phyloP scores from a whole-genome alignment of 2,113 vertebrate species.

The Okapia johnstoni region DNA sequence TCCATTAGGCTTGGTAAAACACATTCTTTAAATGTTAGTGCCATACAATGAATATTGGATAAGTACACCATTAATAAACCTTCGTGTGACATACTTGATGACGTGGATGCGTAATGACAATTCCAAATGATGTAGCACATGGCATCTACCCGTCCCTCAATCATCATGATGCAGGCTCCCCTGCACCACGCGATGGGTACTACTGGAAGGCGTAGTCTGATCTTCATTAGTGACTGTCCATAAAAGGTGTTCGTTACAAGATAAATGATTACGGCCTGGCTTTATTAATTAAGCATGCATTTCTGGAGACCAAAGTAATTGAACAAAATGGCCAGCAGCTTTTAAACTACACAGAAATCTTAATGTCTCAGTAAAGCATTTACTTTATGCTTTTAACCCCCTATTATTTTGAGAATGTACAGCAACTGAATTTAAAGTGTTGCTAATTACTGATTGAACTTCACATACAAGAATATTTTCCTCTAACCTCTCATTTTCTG shows the following conservation, averaged over 20 bases:
- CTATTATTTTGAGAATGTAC: not conserved
- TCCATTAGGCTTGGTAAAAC: slow-evolving; percentile 32
- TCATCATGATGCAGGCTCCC: not conserved
- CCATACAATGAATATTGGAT: slow-evolving; percentile 68
- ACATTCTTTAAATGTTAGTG: slow-evolving; percentile 56
- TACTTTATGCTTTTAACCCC: not conserved
- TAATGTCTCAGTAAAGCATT: slow-evolving; percentile 43
- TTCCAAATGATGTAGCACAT: slow-evolving; percentile 30
- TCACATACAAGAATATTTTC: not conserved
- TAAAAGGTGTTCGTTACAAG: slow-evolving; percentile 60
- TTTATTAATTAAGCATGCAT: slow-evolving; percentile 75
- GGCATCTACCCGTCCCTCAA: not conserved
- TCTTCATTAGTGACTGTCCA: slow-evolving; percentile 52
- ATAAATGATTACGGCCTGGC: slow-evolving; percentile 56
- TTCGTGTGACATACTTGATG: slow-evolving; percentile 56
- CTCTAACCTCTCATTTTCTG: not conserved
- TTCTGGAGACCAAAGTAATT: slow-evolving; percentile 66
- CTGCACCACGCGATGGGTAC: not conserved
- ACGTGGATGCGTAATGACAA: slow-evolving; percentile 49
- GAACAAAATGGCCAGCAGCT: slow-evolving; percentile 60
- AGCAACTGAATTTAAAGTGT: slow-evolving; percentile 35
- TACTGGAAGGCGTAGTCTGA: slow-evolving; percentile 33
- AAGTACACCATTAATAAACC: slow-evolving; percentile 71
- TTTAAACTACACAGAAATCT: slow-evolving; percentile 54
- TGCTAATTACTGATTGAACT: slow-evolving; percentile 39